Evolutionary conservation across 2,888 invertebrate species (phyloP).

Genomic region (Archips xylosteana): DNA sequence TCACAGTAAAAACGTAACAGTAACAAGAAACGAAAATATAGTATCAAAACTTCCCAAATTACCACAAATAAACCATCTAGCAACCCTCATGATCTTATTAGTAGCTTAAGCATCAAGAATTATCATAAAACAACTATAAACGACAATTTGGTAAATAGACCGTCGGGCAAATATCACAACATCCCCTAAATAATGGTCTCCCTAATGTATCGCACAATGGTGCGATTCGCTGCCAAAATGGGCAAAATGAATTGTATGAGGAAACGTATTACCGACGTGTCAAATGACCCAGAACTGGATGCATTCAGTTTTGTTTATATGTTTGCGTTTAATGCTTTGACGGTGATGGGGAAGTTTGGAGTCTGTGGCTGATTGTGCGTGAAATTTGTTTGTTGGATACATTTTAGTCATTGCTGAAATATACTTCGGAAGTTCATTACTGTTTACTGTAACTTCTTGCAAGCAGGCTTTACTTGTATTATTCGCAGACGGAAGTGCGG

Average conservation of each 20-base stretch:
- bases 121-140: conserved; percentile 74
- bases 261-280: conserved; percentile 62
- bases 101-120: conserved; percentile 48
- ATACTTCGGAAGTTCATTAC: background rate
- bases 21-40: background rate
- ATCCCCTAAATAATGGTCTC: conserved; percentile 50
- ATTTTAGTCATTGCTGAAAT: background rate
- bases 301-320: conserved; percentile 61
- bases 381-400: conserved; percentile 6
- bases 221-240: conserved; percentile 57
- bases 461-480: no score
- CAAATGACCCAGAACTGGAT: conserved; percentile 71
- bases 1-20: no score
- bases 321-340: conserved; percentile 52
- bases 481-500: no score
- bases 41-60: background rate
- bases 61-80: conserved; percentile 28
- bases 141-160: conserved; percentile 68
- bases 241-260: conserved; percentile 67
- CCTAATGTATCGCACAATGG: conserved; percentile 65
- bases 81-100: conserved; percentile 34
- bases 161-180: conserved; percentile 58
- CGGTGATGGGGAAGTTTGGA: conserved; percentile 52
- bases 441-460: background rate
- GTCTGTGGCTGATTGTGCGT: conserved; percentile 29